Base-by-base conservation (phyloP, 1,140 invertebrate species). In the Lamellibrachia luymesi region DNA sequence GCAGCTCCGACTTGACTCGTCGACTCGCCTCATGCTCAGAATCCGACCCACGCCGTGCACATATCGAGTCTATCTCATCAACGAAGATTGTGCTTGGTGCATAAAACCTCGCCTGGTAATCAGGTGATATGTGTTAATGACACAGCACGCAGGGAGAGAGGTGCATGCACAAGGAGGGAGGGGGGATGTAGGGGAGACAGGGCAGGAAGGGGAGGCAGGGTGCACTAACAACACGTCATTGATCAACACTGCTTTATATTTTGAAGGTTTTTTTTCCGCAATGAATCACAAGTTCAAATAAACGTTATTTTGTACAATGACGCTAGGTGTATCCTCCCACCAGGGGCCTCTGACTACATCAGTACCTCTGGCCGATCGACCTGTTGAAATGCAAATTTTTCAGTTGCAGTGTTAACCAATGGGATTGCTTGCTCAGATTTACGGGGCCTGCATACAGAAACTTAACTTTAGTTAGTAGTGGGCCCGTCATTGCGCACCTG, bases 81-180 rank as follows among this genome's bases (percentile, higher is more conserved):
- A 99, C 99, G 96, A 99, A 99, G 95, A 99, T 99, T 90, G 99
- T 99, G 95, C 98, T 99, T 22, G 99, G 99, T 92, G 99, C 99
- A 97, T 99, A 99, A 97, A 99, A 99, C 94, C 99, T 97, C 7
- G 99, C 99, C 98, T 98, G 96, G 51, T 97, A 94, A 93, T 50
- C 7, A 49, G 92, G 51, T 80, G 64, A 80, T 22, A 80, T 80
- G 64, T 22, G 25, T 8, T 56, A 56, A 80, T 8, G 64, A 80
- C 64, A 17, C 17, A 22, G 13, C 8, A 80, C 8, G 25, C 64
- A 80, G 64, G 64, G 25, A 80, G 64, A 80, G 64, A 2, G 64
- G 13, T 4, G 64, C 64, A 80, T 80, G 64, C 64, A 80, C 13
- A 17, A 17, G 64, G 8, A 2, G 64, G 1, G 64, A 22, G 64